A percentile compares a stretch with the other conserved stretches of the same genome.
Evolutionary conservation across 1,140 invertebrate genomes (phyloP).

Genomic region (Bombus affinis): DNA sequence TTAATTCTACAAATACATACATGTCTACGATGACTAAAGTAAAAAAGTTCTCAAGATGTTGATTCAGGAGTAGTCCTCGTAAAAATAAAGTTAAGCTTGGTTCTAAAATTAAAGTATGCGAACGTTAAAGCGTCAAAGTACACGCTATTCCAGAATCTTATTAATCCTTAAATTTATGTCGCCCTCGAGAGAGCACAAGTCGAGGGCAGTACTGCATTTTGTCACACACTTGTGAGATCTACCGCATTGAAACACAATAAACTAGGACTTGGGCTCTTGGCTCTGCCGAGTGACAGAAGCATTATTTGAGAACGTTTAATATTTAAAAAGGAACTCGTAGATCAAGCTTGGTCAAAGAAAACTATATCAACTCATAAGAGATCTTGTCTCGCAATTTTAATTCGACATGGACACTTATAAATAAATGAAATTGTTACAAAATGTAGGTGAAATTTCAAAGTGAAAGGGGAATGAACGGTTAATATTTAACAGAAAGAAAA

Average conservation of each 20-base stretch:
- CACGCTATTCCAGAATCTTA: not conserved
- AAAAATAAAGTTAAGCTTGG: not conserved
- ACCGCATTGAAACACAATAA: conserved; percentile 26
- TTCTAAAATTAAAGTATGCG: not conserved
- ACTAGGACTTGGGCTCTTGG: not conserved
- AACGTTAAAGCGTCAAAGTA: not conserved
- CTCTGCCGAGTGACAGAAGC: not conserved
- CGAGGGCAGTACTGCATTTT: conserved; percentile 2
- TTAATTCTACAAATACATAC: not conserved
- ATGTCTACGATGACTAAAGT: not conserved
- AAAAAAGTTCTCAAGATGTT: not conserved
- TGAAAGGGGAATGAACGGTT: not conserved
- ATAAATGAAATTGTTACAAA: not conserved
- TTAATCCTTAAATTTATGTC: conserved; percentile 16
- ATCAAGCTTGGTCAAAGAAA: not conserved
- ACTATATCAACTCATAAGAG: too few relatives aligned
- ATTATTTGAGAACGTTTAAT: conserved; percentile 12
- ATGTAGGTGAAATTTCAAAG: not conserved
- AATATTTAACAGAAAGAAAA: not conserved
- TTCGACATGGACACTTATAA: not conserved
- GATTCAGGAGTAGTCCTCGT: too few relatives aligned
- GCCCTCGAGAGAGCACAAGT: too few relatives aligned
- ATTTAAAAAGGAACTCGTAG: conserved; percentile 6
- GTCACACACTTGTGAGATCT: conserved; percentile 10
- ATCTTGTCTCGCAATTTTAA: not conserved